Percentiles rank a stretch among this genome's conserved stretches.
These are phyloP conservation scores for Schrankia costaestrigalis DNA, from an alignment of 2,888 invertebrate genomes.

Conservation along the genomic window DNA sequence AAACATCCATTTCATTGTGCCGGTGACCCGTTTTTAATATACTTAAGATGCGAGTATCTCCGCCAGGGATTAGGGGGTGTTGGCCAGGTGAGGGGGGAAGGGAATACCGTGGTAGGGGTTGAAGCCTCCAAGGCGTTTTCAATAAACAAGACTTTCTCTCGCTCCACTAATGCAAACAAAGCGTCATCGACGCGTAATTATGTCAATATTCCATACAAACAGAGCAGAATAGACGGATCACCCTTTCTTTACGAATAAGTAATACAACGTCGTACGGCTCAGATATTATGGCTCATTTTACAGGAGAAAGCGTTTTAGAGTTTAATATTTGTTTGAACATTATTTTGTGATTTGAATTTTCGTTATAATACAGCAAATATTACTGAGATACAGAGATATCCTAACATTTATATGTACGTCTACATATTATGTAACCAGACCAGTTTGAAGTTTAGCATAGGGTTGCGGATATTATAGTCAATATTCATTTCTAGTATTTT, in stretches of 20 bases:
- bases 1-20: constrained; percentile 23
- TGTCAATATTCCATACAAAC: constrained; percentile 39
- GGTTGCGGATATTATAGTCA: too few relatives aligned
- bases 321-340: too few relatives aligned
- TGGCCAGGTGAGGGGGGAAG: constrained; percentile 14
- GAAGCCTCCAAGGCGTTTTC: constrained; percentile 32
- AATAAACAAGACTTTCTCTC: constrained; percentile 43
- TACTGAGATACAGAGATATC: too few relatives aligned
- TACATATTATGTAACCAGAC: too few relatives aligned
- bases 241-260: constrained; percentile 10
- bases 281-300: too few relatives aligned
- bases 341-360: too few relatives aligned
- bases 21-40: constrained; percentile 27
- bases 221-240: constrained; percentile 30
- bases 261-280: too few relatives aligned
- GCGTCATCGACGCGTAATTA: constrained; percentile 41
- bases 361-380: too few relatives aligned
- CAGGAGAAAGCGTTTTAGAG: too few relatives aligned
- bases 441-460: too few relatives aligned
- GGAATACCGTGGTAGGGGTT: constrained; percentile 8
- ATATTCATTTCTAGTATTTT: too few relatives aligned
- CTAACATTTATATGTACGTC: too few relatives aligned
- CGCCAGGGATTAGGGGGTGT: constrained; percentile 14
- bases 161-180: constrained; percentile 30
- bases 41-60: constrained; percentile 23